These are phyloP conservation scores for Blera fallax DNA, from an alignment of 2,888 invertebrate genomes.

Conservation along the genomic window DNA sequence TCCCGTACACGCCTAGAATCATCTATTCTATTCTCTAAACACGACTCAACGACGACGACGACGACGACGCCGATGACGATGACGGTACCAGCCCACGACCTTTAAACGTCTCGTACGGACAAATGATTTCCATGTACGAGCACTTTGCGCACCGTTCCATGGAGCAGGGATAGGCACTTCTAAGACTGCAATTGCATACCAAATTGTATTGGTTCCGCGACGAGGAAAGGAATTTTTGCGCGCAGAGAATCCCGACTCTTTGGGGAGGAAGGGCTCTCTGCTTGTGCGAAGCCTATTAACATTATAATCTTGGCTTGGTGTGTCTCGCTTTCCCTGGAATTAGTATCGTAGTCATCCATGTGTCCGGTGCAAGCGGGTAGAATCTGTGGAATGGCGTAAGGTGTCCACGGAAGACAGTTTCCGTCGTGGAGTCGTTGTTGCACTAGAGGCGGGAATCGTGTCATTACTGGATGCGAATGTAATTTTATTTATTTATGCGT, in stretches of 20 bases:
- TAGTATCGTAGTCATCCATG: slow-evolving; percentile 31
- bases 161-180: slow-evolving; percentile 32
- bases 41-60: neutral
- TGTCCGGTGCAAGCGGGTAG: slow-evolving; percentile 16
- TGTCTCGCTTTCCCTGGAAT: slow-evolving; percentile 42
- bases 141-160: slow-evolving; percentile 41
- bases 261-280: neutral
- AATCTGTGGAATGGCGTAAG: slow-evolving; percentile 26
- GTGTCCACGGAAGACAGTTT: slow-evolving; percentile 52
- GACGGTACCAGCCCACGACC: slow-evolving; percentile 59
- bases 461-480: slow-evolving; percentile 62
- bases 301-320: slow-evolving; percentile 46
- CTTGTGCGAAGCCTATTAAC: slow-evolving; percentile 44
- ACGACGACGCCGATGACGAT: neutral
- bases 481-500: slow-evolving; percentile 70
- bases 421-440: slow-evolving; percentile 56
- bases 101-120: slow-evolving; percentile 54
- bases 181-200: slow-evolving; percentile 59
- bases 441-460: slow-evolving; percentile 50
- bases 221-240: slow-evolving; percentile 19
- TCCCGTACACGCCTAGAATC: slow-evolving; percentile 61
- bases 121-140: slow-evolving; percentile 68
- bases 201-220: slow-evolving; percentile 42
- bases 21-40: slow-evolving; percentile 58
- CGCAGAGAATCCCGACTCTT: neutral